A percentile compares a stretch with the other conserved stretches of the same genome.
Evolutionary conservation across 2,797 vertebrate species (phyloP).

Genomic region (Tolypeutes matacus): DNA sequence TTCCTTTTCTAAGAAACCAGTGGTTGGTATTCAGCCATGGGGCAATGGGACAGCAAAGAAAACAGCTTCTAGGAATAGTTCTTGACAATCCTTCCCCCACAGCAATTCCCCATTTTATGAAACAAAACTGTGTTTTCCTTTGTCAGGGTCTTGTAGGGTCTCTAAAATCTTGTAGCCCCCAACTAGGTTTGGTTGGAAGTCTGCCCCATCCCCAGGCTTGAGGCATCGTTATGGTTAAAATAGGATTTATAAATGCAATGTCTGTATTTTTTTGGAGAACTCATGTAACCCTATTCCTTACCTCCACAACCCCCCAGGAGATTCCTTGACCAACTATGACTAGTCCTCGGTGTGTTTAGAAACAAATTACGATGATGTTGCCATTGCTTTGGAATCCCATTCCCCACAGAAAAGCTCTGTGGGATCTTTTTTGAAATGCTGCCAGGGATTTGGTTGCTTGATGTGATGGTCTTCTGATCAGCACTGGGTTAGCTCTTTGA

Average conservation of each 20-base stretch:
- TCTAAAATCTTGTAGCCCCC: conserved; percentile 63
- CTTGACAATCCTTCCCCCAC: conserved; percentile 87
- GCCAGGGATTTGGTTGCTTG: neutral
- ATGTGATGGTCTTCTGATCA: neutral
- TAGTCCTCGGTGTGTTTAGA: neutral
- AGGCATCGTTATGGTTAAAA: conserved; percentile 1
- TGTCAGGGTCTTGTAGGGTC: conserved; percentile 82
- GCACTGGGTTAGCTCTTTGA: neutral
- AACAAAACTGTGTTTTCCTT: conserved; percentile 79
- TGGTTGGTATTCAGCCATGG: conserved; percentile 60
- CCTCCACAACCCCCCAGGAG: neutral
- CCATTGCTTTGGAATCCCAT: neutral
- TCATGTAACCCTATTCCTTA: conserved; percentile 68
- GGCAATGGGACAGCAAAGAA: neutral
- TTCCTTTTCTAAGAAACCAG: conserved; percentile 69
- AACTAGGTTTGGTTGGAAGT: neutral
- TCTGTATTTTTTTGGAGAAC: conserved; percentile 80
- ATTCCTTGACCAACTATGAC: neutral
- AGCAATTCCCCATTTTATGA: conserved; percentile 77
- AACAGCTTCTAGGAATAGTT: conserved; percentile 80
- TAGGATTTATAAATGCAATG: conserved; percentile 65
- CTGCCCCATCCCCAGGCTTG: neutral
- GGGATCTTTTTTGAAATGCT: neutral
- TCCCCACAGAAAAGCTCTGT: neutral
- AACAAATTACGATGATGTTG: neutral